A percentile compares a stretch with the other conserved stretches of the same genome.
These are phyloP conservation scores for Cnemophilus loriae DNA, from an alignment of 2,113 vertebrate species.

Conservation along the genomic window DNA sequence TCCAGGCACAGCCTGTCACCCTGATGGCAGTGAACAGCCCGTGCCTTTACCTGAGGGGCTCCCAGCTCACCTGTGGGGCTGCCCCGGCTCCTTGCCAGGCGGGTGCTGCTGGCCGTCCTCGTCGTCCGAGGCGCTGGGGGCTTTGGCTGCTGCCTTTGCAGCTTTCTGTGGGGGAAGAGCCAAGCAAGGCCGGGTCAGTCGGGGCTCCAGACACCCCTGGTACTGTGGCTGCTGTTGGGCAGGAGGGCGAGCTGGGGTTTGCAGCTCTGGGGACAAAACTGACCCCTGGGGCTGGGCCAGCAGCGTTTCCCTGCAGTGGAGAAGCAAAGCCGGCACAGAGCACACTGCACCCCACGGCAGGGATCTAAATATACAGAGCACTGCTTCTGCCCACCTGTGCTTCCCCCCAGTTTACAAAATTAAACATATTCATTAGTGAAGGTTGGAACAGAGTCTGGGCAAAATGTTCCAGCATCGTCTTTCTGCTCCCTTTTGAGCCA, in stretches of 20 bases:
- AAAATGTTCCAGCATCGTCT: background rate
- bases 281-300: background rate
- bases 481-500: background rate
- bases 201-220: background rate
- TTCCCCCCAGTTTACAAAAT: background rate
- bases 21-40: background rate
- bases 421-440: background rate
- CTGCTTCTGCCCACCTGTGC: background rate
- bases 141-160: conserved; percentile 82
- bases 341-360: background rate
- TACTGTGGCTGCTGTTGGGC: accelerated
- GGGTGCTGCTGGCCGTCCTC: conserved; percentile 80
- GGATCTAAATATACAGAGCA: background rate
- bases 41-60: background rate
- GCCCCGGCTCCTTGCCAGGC: conserved; percentile 77
- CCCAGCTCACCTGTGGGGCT: conserved; percentile 80
- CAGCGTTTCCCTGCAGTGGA: background rate
- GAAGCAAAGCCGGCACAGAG: background rate
- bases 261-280: background rate
- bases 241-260: background rate
- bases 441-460: background rate
- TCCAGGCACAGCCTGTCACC: accelerated
- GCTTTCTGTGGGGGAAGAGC: conserved; percentile 76
- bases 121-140: conserved; percentile 81
- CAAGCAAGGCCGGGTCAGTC: background rate